These are phyloP conservation scores for Xiphophorus birchmanni DNA, from an alignment of 2,797 vertebrate genomes.

Conservation along the genomic window DNA sequence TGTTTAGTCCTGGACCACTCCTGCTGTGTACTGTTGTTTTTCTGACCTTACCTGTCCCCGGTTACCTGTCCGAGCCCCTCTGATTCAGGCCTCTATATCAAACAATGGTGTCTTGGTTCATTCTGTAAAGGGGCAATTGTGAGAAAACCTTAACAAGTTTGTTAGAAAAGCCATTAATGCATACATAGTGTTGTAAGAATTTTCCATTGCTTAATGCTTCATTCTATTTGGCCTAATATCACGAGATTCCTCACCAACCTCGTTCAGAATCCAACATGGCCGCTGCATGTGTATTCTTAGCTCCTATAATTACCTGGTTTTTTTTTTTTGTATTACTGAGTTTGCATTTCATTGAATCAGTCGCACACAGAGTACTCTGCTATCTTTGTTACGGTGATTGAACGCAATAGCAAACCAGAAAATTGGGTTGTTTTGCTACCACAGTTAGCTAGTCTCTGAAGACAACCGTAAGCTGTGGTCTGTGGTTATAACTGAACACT, in stretches of 20 bases:
- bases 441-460: neutral
- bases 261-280: neutral
- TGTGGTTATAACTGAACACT: neutral
- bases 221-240: neutral
- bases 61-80: neutral
- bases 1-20: neutral
- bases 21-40: neutral
- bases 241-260: neutral
- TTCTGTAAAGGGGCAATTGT: neutral
- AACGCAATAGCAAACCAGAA: neutral
- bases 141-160: neutral
- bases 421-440: neutral
- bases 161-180: neutral
- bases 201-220: neutral
- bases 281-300: neutral
- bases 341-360: constrained; percentile 1
- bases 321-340: neutral
- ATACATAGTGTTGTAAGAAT: neutral
- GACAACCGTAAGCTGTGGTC: neutral
- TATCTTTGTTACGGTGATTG: neutral
- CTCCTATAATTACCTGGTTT: neutral
- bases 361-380: neutral
- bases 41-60: neutral
- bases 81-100: neutral
- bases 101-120: neutral